Evolutionary conservation across 2,113 vertebrate genomes (phyloP).

Genomic region (Empidonax alnorum): DNA sequence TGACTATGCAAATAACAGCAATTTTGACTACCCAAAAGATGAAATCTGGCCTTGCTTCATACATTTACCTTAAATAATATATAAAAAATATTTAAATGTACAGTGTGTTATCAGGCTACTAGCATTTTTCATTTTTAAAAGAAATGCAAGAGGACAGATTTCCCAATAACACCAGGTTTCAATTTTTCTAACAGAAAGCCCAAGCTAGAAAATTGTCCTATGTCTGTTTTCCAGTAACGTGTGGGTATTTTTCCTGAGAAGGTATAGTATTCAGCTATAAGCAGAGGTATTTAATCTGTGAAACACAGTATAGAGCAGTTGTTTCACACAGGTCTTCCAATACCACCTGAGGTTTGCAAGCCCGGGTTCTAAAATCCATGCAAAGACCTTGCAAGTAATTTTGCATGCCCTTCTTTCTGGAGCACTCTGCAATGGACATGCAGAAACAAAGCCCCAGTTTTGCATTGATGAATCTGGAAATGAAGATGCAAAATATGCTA

Average conservation of each 20-base stretch:
- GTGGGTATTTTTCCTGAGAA: neutral
- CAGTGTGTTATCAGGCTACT: neutral
- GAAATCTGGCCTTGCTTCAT: neutral
- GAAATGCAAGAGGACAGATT: neutral
- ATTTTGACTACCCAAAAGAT: neutral
- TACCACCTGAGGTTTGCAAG: neutral
- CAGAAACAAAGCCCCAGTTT: neutral
- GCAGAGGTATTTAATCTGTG: neutral
- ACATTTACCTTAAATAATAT: neutral
- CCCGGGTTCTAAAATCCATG: neutral
- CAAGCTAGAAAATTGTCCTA: neutral
- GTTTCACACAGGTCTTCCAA: neutral
- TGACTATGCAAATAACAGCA: neutral
- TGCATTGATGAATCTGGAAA: neutral
- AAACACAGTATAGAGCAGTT: neutral
- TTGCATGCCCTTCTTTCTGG: neutral
- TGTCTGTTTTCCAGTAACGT: neutral
- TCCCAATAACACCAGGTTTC: neutral
- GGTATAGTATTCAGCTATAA: neutral
- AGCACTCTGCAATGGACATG: neutral
- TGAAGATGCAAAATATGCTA: neutral
- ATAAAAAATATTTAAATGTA: neutral
- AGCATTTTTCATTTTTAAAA: neutral
- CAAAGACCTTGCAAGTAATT: neutral
- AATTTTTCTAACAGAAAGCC: neutral